These are phyloP conservation scores for Neoaliturus tenellus DNA, from an alignment of 2,888 invertebrate species.

Conservation along the genomic window DNA sequence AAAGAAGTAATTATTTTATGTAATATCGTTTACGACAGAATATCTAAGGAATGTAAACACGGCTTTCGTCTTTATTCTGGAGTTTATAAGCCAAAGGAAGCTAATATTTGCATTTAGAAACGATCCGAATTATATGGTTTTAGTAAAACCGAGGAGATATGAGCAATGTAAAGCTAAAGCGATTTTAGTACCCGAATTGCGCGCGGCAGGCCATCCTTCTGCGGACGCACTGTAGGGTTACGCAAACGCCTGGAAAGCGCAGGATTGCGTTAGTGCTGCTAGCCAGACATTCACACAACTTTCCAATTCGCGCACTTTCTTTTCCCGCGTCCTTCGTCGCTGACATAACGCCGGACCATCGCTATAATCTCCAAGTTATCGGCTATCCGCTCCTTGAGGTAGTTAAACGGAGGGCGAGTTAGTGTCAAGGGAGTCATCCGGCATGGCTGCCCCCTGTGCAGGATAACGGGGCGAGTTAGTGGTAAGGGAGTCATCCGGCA, in stretches of 20 bases:
- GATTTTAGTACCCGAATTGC: slow-evolving; percentile 5
- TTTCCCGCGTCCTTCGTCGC: slow-evolving; percentile 52
- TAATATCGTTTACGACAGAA: no score
- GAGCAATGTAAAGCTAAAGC: neutral
- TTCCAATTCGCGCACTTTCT: slow-evolving; percentile 58
- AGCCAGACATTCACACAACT: slow-evolving; percentile 57
- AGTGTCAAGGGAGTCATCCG: no score
- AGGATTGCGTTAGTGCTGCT: slow-evolving; percentile 50
- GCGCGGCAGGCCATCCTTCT: slow-evolving; percentile 20
- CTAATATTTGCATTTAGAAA: no score
- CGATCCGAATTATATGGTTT: no score
- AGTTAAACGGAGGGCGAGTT: neutral
- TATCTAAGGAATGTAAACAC: no score
- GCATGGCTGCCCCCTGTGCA: no score
- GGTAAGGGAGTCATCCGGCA: no score
- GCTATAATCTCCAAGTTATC: neutral
- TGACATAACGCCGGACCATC: slow-evolving; percentile 45
- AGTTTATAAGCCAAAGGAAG: no score
- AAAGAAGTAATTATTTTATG: no score
- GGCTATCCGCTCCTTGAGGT: neutral
- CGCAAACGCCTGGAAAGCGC: slow-evolving; percentile 55
- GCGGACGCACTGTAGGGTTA: slow-evolving; percentile 50
- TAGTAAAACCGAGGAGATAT: no score
- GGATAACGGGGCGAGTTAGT: no score
- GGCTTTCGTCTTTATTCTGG: no score